phyloP scores from a whole-genome alignment of 2,113 vertebrate genomes.

The Recurvirostra avosetta region DNA sequence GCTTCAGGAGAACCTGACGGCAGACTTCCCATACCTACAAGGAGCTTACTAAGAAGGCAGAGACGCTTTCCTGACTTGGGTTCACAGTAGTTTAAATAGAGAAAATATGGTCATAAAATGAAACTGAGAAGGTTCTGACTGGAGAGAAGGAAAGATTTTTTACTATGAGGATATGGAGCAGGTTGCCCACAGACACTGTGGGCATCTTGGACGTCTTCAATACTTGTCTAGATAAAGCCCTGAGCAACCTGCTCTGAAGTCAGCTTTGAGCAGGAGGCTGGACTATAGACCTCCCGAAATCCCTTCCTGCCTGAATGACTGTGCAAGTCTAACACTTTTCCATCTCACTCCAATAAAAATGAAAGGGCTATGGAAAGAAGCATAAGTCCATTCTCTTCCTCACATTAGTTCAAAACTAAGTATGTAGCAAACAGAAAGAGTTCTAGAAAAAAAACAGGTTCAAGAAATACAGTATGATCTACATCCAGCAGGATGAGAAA shows the following conservation, averaged over 20 bases:
- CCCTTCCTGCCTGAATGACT: not conserved
- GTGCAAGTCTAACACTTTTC: not conserved
- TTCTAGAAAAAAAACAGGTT: not conserved
- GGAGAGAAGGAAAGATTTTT: not conserved
- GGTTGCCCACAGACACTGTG: not conserved
- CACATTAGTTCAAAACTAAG: not conserved
- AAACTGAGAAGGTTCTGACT: not conserved
- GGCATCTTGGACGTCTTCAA: not conserved
- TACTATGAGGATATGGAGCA: not conserved
- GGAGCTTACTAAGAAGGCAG: not conserved
- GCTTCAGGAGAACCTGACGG: not conserved
- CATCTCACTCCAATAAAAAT: not conserved
- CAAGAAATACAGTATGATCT: not conserved
- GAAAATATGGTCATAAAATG: not conserved
- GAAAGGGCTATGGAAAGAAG: not conserved
- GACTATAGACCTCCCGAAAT: not conserved
- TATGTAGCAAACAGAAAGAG: not conserved
- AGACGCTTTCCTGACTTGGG: not conserved
- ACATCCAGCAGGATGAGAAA: not conserved
- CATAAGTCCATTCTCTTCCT: not conserved
- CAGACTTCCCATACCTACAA: not conserved
- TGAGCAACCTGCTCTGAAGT: not conserved
- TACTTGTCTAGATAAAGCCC: not conserved
- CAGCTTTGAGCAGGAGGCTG: not conserved
- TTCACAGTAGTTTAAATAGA: not conserved